Percentiles rank a stretch among this genome's conserved stretches.
These are phyloP conservation scores for Troglohyphantes excavatus DNA, from an alignment of 2,888 invertebrate genomes.

Conservation along the genomic window DNA sequence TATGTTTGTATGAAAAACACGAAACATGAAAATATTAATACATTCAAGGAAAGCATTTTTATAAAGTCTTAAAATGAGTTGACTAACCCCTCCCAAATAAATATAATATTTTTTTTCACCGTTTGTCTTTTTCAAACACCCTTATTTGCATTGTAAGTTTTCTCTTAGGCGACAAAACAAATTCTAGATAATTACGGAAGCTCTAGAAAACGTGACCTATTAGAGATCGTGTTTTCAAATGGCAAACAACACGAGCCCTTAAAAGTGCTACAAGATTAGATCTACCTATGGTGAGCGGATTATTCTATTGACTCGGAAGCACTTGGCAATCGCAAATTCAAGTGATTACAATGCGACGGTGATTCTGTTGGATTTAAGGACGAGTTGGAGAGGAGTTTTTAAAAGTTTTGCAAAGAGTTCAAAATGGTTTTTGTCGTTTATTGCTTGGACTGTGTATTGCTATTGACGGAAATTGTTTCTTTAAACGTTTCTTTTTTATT, in stretches of 20 bases:
- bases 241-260: conserved; percentile 64
- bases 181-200: conserved; percentile 70
- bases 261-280: conserved; percentile 69
- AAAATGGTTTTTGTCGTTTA: background rate
- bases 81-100: conserved; percentile 8
- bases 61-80: background rate
- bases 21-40: background rate
- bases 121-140: conserved; percentile 12
- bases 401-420: background rate
- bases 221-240: conserved; percentile 67
- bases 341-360: conserved; percentile 19
- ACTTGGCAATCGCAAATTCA: conserved; percentile 36
- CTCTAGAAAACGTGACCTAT: conserved; percentile 73
- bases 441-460: too few species aligned
- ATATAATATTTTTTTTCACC: background rate
- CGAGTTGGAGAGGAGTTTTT: background rate
- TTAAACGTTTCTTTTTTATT: too few species aligned
- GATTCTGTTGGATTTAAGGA: background rate
- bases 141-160: conserved; percentile 67
- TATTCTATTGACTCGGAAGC: conserved; percentile 54
- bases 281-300: conserved; percentile 42
- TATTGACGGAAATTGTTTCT: background rate
- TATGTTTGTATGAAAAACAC: background rate
- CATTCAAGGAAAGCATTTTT: background rate
- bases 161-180: conserved; percentile 62